Percentiles rank a stretch among this genome's conserved stretches.
phyloP scores from a whole-genome alignment of 2,113 vertebrate genomes.

The Australoheros scitulus region DNA sequence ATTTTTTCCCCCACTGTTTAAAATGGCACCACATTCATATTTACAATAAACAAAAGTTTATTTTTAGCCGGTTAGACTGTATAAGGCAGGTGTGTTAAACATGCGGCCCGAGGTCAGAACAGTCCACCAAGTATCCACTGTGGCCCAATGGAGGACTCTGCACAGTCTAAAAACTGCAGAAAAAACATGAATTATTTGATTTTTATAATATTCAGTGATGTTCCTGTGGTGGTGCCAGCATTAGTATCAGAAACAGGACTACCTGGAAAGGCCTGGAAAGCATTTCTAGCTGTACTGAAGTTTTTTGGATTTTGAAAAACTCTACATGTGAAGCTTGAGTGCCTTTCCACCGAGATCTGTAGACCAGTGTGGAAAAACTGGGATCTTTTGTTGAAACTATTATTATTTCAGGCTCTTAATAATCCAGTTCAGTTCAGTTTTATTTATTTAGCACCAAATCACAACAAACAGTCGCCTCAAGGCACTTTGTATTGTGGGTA shows the following conservation, averaged over 20 bases:
- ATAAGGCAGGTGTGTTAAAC: no score
- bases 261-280: no score
- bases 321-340: accelerated
- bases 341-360: not conserved
- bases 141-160: not conserved
- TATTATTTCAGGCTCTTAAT: accelerated
- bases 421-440: no score
- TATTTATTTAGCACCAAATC: no score
- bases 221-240: not conserved
- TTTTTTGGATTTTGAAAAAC: not conserved
- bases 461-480: no score
- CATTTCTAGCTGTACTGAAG: not conserved
- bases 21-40: no score
- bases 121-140: not conserved
- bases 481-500: no score
- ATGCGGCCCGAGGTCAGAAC: no score
- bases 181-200: not conserved
- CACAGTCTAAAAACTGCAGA: not conserved
- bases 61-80: no score
- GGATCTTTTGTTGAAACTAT: not conserved
- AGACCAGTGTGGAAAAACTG: not conserved
- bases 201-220: not conserved
- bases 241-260: not conserved
- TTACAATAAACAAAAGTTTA: no score
- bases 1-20: no score